Evolutionary conservation across 1,140 invertebrate species (phyloP), one percentile per base, ranked within the genome.

Genomic region (Pseudomyrmex concolor): DNA sequence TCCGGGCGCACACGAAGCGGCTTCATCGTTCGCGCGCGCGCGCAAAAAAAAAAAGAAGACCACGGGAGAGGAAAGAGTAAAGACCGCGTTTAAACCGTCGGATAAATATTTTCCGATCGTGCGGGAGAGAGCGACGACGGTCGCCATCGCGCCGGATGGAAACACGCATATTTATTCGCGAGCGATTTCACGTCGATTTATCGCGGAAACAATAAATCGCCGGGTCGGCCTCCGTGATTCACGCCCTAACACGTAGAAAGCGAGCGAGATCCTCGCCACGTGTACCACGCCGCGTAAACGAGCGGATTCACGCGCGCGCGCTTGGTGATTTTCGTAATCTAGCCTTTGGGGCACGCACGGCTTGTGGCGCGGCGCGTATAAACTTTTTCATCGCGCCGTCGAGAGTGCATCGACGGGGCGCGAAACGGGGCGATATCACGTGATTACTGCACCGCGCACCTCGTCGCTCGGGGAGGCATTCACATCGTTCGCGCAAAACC

Each of bases 191-290:
- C 72, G 71, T 76, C 85, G 86, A 87, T 87, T 87, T 87, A 87
- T 87, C 78, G 59, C 66, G 77, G 70, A 63, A 81, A 86, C 85
- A 83, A 86, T 85, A 83, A 86, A 86, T 86, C 85, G 85, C 84
- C n/a, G 43, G 84, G 54, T 54, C 51, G 48, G 22, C 7, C 62
- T 57, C 59, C 34, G 67, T 66, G 55, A 17, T 67, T 78, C 51
- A 78, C 76, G 64, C 76, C 66, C 66, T 78, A 70, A 78, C 76
- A 57, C 76, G 51, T 48, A 78, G 55, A 12, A 7, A 34, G 34
- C 34, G 5, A 34, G 34, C 34, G 34, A 34, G 34, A 43, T 19
- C 13, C 19, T 55, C 10, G 76, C 76, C 66, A 71, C 76, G 76
- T 80, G 76, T 70, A 48, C 59, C 34, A 60, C 25, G 15, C 22